phyloP scores from a whole-genome alignment of 2,797 vertebrate species.

The Distichodus sexfasciatus region DNA sequence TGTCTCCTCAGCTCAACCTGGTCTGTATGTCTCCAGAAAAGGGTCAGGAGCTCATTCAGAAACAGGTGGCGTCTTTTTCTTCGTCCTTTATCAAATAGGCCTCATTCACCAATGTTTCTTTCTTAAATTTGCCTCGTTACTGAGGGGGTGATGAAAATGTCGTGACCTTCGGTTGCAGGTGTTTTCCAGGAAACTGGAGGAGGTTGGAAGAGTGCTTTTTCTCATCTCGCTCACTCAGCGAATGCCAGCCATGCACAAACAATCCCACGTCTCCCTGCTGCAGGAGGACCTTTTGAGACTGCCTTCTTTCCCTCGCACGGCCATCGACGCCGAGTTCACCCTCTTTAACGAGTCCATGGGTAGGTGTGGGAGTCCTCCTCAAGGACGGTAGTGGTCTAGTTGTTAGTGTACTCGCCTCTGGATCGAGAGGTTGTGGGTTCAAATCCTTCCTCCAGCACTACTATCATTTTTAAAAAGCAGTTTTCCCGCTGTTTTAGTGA shows the following conservation, averaged over 20 bases:
- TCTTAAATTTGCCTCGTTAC: no score
- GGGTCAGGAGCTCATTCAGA: conserved; percentile 98
- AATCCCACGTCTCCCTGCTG: conserved; percentile 96
- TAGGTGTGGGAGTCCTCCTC: conserved; percentile 48
- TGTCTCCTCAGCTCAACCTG: conserved; percentile 96
- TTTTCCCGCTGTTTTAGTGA: no score
- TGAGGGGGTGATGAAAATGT: no score
- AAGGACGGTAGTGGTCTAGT: no score
- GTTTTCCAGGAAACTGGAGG: conserved; percentile 95
- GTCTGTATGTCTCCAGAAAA: conserved; percentile 97
- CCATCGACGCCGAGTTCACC: conserved; percentile 95
- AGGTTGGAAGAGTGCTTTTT: conserved; percentile 94
- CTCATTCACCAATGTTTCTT: no score
- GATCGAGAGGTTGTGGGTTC: no score
- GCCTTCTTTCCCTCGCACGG: conserved; percentile 94
- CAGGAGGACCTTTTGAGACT: conserved; percentile 96
- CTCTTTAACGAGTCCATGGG: conserved; percentile 94
- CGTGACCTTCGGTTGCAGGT: conserved; percentile 70
- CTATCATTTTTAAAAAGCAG: no score
- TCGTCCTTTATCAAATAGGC: no score
- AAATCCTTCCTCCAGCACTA: no score
- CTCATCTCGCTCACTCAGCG: conserved; percentile 95
- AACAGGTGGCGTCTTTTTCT: conserved; percentile 82
- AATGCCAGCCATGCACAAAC: conserved; percentile 92
- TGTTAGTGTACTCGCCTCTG: no score